Conservation (phyloP, 2,797 vertebrate genomes). For the Merluccius polli region DNA sequence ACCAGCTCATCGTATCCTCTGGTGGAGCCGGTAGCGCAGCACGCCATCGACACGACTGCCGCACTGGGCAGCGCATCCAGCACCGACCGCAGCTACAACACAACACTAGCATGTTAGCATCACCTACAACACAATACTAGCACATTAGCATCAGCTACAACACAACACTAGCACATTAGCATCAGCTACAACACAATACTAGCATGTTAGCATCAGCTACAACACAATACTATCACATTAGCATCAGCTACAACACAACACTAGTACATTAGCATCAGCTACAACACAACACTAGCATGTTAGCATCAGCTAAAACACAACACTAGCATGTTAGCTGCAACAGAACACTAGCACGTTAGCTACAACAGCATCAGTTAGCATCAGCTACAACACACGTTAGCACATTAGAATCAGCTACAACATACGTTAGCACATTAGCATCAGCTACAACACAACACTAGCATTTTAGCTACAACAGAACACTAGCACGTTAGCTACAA, state of each 20-base stretch:
- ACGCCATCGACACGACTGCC: constrained; percentile 91
- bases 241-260: neutral
- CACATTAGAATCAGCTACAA: no score
- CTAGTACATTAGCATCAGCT: neutral
- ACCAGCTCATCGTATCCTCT: constrained; percentile 96
- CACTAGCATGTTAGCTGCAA: neutral
- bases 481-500: no score
- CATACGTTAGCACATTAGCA: no score
- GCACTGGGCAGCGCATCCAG: constrained; percentile 89
- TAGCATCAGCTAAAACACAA: neutral
- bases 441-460: no score
- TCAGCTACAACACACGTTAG: neutral
- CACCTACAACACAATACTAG: no score
- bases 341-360: neutral
- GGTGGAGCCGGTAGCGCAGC: constrained; percentile 94
- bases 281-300: neutral
- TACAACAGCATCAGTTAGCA: neutral
- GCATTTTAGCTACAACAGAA: no score
- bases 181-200: neutral
- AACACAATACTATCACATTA: neutral
- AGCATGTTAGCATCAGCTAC: neutral
- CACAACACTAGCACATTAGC: no score
- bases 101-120: neutral
- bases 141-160: no score
- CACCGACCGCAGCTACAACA: constrained; percentile 81